Evolutionary conservation across 2,113 vertebrate species (phyloP).

Genomic region (Regulus satrapa): DNA sequence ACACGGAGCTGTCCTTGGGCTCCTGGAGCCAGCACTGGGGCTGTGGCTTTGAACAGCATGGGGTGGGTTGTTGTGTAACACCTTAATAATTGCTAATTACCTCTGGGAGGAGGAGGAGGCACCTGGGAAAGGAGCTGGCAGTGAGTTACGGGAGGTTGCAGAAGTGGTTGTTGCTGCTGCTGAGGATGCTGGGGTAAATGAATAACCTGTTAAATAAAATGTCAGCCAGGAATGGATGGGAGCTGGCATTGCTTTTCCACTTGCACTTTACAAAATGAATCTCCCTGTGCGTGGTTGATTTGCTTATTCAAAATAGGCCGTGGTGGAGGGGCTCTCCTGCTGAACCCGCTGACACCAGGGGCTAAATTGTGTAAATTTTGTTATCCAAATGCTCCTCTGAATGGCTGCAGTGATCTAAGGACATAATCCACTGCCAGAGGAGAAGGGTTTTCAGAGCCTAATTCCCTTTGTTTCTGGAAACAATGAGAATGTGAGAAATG

Average conservation of each 20-base stretch:
- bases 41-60: neutral
- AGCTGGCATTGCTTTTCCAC: neutral
- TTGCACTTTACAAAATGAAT: neutral
- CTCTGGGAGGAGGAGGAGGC: neutral
- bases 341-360: neutral
- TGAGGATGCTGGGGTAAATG: neutral
- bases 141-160: neutral
- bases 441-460: neutral
- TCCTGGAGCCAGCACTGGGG: neutral
- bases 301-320: neutral
- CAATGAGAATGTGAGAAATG: neutral
- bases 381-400: neutral
- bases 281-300: neutral
- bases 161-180: neutral
- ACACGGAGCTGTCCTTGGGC: fast-evolving
- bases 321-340: neutral
- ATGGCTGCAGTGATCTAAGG: neutral
- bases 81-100: neutral
- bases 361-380: neutral
- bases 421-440: neutral
- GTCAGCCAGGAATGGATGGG: neutral
- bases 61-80: neutral
- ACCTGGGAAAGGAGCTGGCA: neutral
- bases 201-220: constrained; percentile 33
- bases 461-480: neutral